Percentiles rank a stretch among this genome's conserved stretches.
These are phyloP conservation scores for Heliangelus exortis DNA, from an alignment of 2,797 vertebrate species.

Conservation along the genomic window DNA sequence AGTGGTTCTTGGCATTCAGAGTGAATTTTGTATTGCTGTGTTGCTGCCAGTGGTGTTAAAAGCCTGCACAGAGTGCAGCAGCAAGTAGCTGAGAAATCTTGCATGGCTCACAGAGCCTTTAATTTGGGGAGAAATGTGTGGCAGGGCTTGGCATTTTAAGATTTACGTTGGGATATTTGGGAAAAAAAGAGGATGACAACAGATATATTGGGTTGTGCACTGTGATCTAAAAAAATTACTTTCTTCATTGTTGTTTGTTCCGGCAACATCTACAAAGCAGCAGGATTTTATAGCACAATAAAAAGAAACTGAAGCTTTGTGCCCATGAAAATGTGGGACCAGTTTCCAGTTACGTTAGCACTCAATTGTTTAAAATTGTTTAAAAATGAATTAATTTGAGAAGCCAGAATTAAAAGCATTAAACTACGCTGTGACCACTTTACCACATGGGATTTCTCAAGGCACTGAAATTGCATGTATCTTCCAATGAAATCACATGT, in stretches of 20 bases:
- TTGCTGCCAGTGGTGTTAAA: background rate
- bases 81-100: background rate
- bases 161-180: background rate
- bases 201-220: background rate
- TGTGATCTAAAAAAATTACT: background rate
- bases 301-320: background rate
- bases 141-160: background rate
- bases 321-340: background rate
- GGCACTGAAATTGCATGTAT: background rate
- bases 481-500: background rate
- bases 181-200: conserved; percentile 15
- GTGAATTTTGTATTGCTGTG: background rate
- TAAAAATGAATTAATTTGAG: conserved; percentile 29
- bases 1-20: background rate
- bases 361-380: background rate
- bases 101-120: background rate
- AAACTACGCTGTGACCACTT: conserved; percentile 25
- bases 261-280: conserved; percentile 21
- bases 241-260: conserved; percentile 36
- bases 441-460: background rate
- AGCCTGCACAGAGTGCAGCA: fast-evolving
- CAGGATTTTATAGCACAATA: conserved; percentile 24
- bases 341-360: background rate
- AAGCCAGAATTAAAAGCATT: background rate
- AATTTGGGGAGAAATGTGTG: background rate